Evolutionary conservation across 1,140 invertebrate species (phyloP).

Genomic region (Acyrthosiphon pisum): DNA sequence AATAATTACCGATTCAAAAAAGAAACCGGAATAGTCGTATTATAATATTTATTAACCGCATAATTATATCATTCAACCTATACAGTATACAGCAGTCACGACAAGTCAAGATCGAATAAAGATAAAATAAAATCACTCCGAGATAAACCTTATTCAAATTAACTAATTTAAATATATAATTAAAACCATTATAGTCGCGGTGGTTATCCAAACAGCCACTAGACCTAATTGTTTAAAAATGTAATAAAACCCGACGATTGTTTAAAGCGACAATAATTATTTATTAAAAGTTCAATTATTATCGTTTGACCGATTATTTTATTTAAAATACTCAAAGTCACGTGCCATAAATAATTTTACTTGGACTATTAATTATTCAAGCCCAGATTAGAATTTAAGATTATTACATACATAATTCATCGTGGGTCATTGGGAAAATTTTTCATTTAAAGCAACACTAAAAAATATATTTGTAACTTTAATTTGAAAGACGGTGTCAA

Average conservation of each 20-base stretch:
- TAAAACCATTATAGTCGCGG: neutral
- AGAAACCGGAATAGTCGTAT: neutral
- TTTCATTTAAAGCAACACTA: neutral
- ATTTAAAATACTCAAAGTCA: neutral
- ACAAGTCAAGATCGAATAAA: neutral
- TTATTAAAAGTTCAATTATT: neutral
- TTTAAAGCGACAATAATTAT: neutral
- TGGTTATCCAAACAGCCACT: neutral
- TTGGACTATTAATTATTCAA: neutral
- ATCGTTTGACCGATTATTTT: neutral
- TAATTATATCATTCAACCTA: neutral
- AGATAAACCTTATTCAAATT: neutral
- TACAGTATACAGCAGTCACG: neutral
- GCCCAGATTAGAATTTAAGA: neutral
- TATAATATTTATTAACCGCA: neutral
- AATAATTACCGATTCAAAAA: slow-evolving; percentile 4
- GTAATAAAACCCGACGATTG: neutral
- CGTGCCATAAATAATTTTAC: neutral
- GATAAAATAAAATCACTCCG: neutral
- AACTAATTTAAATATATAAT: slow-evolving; percentile 20
- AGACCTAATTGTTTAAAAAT: neutral
- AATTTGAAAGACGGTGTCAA: neutral
- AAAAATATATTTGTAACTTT: neutral
- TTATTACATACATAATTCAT: neutral
- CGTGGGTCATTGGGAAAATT: neutral